Percentiles rank a stretch among this genome's conserved stretches.
phyloP scores from a whole-genome alignment of 2,797 vertebrate genomes.

The Paratrypauchen microcephalus region DNA sequence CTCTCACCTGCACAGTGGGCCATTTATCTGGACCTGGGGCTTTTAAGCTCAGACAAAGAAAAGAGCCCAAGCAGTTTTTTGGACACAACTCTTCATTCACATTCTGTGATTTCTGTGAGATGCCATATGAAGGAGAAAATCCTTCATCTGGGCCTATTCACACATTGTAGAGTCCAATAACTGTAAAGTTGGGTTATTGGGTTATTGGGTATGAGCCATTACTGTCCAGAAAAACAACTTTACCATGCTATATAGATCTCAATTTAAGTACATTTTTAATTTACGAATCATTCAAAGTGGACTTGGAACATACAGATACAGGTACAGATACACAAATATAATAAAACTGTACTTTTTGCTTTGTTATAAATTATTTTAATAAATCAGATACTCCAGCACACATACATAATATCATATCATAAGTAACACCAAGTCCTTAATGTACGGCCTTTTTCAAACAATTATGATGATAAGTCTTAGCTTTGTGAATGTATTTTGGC shows the following conservation, averaged over 20 bases:
- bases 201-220: slow-evolving; percentile 37
- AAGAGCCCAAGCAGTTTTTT: slow-evolving; percentile 11
- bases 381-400: no score
- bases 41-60: slow-evolving; percentile 30
- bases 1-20: not conserved
- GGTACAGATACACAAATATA: not conserved
- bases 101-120: slow-evolving; percentile 20
- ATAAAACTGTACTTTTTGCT: not conserved
- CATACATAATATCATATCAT: no score
- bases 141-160: slow-evolving; percentile 41
- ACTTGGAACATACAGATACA: not conserved
- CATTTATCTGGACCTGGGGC: slow-evolving; percentile 25
- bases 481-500: not conserved
- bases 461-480: not conserved
- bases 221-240: slow-evolving; percentile 20
- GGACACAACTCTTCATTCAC: slow-evolving; percentile 26
- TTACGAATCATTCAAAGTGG: not conserved
- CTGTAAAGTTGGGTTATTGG: slow-evolving; percentile 25
- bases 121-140: slow-evolving; percentile 18
- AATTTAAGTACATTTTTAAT: no score
- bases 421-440: not conserved
- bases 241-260: slow-evolving; percentile 13
- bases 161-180: slow-evolving; percentile 32
- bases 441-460: not conserved
- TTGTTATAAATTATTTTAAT: no score